Evolutionary conservation across 2,797 vertebrate genomes (phyloP).

Genomic region (Amazona finschi): DNA sequence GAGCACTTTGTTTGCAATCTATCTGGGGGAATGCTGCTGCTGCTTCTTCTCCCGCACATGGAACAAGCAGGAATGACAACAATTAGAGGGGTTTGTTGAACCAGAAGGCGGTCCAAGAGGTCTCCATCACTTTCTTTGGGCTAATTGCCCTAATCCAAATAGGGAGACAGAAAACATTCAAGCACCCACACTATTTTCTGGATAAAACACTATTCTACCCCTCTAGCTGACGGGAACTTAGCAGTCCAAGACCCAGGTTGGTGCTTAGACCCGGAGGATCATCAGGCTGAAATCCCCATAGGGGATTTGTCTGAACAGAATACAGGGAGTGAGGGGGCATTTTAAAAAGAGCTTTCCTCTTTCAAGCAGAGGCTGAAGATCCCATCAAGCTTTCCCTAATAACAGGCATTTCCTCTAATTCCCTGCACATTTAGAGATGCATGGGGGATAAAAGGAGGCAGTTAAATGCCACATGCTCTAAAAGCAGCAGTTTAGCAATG

Average conservation of each 20-base stretch:
- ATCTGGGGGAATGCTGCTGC: neutral
- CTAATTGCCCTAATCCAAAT: neutral
- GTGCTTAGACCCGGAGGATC: neutral
- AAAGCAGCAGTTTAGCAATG: neutral
- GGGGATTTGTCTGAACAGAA: neutral
- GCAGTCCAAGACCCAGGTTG: rapidly evolving
- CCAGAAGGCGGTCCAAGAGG: neutral
- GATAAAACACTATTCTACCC: neutral
- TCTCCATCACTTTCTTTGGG: neutral
- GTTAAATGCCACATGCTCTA: rapidly evolving
- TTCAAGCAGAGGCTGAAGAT: neutral
- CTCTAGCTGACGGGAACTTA: neutral
- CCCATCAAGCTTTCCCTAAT: neutral
- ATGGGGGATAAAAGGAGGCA: neutral
- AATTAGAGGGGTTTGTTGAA: neutral
- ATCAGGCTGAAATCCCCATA: neutral
- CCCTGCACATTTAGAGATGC: neutral
- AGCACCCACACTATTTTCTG: neutral
- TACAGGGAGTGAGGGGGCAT: rapidly evolving
- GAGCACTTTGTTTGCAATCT: neutral
- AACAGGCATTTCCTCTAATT: neutral
- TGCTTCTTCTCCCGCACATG: neutral
- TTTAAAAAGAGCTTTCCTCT: neutral
- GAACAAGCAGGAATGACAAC: constrained; percentile 3
- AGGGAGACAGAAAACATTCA: rapidly evolving